Evolutionary conservation across 2,888 invertebrate genomes (phyloP).

Genomic region (Mimumesa dahlbomi): DNA sequence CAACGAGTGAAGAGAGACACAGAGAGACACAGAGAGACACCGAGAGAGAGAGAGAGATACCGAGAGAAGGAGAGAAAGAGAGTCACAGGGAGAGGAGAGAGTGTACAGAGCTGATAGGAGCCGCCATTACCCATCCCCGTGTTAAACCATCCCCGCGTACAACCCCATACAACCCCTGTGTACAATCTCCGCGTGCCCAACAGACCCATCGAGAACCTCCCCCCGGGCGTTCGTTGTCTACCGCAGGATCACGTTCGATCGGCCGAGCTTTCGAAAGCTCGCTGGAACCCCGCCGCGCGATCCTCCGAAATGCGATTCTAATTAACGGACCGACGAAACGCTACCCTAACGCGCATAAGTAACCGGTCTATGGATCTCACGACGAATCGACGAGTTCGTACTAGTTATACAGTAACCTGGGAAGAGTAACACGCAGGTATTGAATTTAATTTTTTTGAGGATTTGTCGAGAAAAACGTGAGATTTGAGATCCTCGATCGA

Average conservation of each 20-base stretch:
- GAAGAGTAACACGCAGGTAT: too few relatives aligned
- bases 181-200: slow-evolving; percentile 65
- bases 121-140: slow-evolving; percentile 62
- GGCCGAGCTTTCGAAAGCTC: slow-evolving; percentile 17
- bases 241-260: slow-evolving; percentile 48
- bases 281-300: slow-evolving; percentile 16
- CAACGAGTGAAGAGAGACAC: background rate
- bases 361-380: too few relatives aligned
- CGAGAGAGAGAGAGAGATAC: background rate
- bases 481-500: too few relatives aligned
- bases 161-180: slow-evolving; percentile 62
- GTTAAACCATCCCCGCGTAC: slow-evolving; percentile 48
- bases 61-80: slow-evolving; percentile 42
- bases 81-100: slow-evolving; percentile 37
- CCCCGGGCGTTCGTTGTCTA: slow-evolving; percentile 48
- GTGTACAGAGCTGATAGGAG: slow-evolving; percentile 71
- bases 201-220: slow-evolving; percentile 48
- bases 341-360: background rate
- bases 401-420: too few relatives aligned
- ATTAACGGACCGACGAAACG: slow-evolving; percentile 10
- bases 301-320: background rate
- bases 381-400: too few relatives aligned
- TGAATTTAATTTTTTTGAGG: too few relatives aligned
- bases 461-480: too few relatives aligned
- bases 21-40: slow-evolving; percentile 17